Base-by-base conservation (phyloP, 2,113 vertebrate species). In the Rhegmatorhina hoffmannsi region DNA sequence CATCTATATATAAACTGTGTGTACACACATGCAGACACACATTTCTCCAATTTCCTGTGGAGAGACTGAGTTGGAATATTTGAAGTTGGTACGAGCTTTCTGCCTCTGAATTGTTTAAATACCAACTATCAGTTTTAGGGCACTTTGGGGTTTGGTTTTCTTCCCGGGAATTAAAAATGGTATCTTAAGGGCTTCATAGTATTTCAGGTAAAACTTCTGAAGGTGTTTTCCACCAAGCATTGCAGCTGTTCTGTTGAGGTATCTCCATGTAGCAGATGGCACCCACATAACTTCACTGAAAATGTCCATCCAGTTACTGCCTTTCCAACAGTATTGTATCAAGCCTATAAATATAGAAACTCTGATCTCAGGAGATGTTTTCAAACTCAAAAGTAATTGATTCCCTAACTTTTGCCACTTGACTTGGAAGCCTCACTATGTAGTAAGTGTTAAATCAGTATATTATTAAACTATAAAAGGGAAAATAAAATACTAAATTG, bases 1-100 rank as follows among this genome's bases (percentile, higher is more conserved):
- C 4, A 0, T 13, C 5, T 18, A 8, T 15, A 29, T 36, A n/a
- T 24, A 15, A 46, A 9, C 25, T 23, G 7, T 3, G 2, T 19
- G 10, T 7, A 28, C 11, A 3, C 4, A 3, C 28, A 9, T 40
- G 23, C 7, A 7, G 36, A 31, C 5, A n/a, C 7, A 38, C 12
- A 14, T 40, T 73, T 72, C 13, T 38, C 2, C 18, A 28, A 18
- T 76, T 68, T 67, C n/a, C 13, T 46, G 11, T 55, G 29, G 17
- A 44, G 69, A 52, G 24, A 34, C 29, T 59, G 19, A 24, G 8
- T 17, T 74, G 1, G 31, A 18, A 74, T 76, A 3, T 60, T 78
- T 83, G 31, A 90, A 89, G 29, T 24, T 52, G 17, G 2, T 68
- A 44, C 58, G 10, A 46, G 9, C 56, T 78, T 94, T 75, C 34